Percentiles rank a stretch among this genome's conserved stretches.
These are phyloP conservation scores for Tetramorium bicarinatum DNA, from an alignment of 2,888 invertebrate species.

Conservation along the genomic window DNA sequence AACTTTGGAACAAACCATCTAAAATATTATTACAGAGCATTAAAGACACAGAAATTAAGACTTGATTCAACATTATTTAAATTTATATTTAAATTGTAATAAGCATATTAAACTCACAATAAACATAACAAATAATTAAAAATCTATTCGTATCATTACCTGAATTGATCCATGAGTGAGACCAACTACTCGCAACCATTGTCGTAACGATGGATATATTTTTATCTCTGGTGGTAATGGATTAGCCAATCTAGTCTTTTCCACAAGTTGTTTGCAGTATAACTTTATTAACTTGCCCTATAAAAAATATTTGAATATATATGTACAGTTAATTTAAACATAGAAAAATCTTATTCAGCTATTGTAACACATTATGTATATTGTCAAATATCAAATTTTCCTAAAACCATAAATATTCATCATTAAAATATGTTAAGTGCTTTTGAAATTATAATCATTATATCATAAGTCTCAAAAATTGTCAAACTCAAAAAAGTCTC, in stretches of 20 bases:
- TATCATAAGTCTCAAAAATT: neutral
- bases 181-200: slow-evolving; percentile 97
- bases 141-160: slow-evolving; percentile 86
- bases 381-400: neutral
- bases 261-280: slow-evolving; percentile 96
- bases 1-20: slow-evolving; percentile 91
- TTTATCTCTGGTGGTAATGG: slow-evolving; percentile 89
- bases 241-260: slow-evolving; percentile 92
- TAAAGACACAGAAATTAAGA: slow-evolving; percentile 2
- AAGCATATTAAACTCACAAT: neutral
- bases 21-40: slow-evolving; percentile 68
- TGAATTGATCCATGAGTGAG: slow-evolving; percentile 91
- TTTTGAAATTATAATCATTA: neutral
- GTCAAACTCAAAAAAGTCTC: neutral
- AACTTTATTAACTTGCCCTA: slow-evolving; percentile 97
- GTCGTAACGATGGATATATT: slow-evolving; percentile 93
- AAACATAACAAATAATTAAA: slow-evolving; percentile 67
- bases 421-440: neutral
- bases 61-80: neutral
- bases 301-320: slow-evolving; percentile 72
- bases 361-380: neutral
- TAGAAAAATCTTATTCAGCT: neutral
- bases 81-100: slow-evolving; percentile 4
- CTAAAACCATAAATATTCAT: neutral
- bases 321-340: neutral